Conservation (phyloP, 2,888 invertebrate species). For the Lepidocyrtoides sp. region DNA sequence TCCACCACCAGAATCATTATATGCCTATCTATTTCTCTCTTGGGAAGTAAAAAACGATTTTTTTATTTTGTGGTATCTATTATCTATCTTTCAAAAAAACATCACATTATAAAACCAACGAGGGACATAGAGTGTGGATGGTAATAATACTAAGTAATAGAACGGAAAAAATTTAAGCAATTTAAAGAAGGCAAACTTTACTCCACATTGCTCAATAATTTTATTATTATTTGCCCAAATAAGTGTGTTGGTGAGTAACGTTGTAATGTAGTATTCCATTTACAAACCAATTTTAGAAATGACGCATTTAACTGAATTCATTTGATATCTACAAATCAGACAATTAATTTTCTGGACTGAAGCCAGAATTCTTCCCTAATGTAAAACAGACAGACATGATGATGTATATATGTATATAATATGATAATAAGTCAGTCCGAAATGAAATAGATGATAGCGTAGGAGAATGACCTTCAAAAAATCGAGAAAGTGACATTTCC, state of each 20-base stretch:
- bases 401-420: too few species aligned
- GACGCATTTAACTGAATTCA: background rate
- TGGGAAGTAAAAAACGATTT: too few species aligned
- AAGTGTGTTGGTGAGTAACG: too few species aligned
- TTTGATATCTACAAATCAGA: background rate
- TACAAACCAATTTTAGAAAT: background rate
- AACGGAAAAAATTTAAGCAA: background rate
- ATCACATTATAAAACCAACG: too few species aligned
- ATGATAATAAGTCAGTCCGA: too few species aligned
- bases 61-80: too few species aligned
- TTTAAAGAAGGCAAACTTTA: background rate
- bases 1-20: background rate
- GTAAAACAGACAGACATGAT: background rate
- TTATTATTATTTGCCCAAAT: too few species aligned
- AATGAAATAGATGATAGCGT: too few species aligned
- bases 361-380: background rate
- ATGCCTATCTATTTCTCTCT: background rate
- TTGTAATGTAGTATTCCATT: background rate
- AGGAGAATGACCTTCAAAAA: background rate
- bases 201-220: too few species aligned
- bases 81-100: too few species aligned
- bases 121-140: too few species aligned
- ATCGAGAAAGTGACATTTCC: slow-evolving; percentile 34
- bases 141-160: too few species aligned
- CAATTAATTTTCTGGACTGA: background rate